Evolutionary conservation across 2,113 vertebrate species (phyloP).

Genomic region (Chinchilla lanigera): DNA sequence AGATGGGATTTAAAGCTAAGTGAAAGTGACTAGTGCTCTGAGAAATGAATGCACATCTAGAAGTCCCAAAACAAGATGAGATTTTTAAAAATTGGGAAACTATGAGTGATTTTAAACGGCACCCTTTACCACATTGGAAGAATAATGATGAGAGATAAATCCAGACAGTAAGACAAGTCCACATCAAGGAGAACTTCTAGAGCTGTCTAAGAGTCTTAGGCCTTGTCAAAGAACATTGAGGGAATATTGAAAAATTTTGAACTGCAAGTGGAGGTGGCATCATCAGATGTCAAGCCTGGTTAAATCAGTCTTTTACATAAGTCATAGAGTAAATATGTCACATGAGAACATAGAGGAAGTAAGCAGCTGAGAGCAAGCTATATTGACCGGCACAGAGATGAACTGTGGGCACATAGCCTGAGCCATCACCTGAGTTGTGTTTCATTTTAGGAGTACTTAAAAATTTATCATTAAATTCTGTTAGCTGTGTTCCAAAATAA

Average conservation of each 20-base stretch:
- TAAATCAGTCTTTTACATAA: background rate
- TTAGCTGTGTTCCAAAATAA: background rate
- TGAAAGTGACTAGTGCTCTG: background rate
- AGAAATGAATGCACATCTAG: background rate
- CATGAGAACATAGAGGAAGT: background rate
- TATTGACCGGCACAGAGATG: background rate
- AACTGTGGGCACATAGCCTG: background rate
- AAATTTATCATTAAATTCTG: background rate
- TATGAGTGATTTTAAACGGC: background rate
- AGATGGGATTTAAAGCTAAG: background rate
- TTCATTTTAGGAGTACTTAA: no score
- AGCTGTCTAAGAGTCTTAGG: background rate
- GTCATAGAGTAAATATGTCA: background rate
- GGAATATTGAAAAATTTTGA: background rate
- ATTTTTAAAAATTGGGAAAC: background rate
- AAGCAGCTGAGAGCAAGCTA: background rate
- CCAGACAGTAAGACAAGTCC: background rate
- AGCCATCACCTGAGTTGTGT: background rate
- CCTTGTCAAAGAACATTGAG: background rate
- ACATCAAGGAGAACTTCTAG: background rate
- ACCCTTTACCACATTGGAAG: background rate
- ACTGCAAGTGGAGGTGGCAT: background rate
- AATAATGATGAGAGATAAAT: background rate
- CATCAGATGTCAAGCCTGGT: background rate
- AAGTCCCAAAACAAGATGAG: background rate